A percentile compares a stretch with the other conserved stretches of the same genome.
Evolutionary conservation across 2,888 invertebrate genomes (phyloP).

Genomic region (Amphiduros pacificus): DNA sequence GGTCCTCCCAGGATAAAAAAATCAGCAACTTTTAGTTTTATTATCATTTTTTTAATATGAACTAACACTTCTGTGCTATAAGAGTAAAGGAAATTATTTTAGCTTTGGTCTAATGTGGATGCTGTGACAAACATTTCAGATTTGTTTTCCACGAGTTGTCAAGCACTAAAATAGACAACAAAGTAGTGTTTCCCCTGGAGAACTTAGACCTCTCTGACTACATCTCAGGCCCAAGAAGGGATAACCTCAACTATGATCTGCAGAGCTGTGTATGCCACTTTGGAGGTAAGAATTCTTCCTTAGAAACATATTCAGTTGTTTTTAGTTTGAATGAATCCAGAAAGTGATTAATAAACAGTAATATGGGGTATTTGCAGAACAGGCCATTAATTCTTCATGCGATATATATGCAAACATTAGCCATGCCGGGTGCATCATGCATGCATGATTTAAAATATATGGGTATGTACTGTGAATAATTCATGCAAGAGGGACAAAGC

Average conservation of each 20-base stretch:
- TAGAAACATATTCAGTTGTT: not conserved
- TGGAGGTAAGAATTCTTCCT: constrained; percentile 63
- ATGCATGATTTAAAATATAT: no score
- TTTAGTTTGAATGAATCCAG: not conserved
- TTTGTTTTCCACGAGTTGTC: constrained; percentile 69
- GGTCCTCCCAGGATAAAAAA: no score
- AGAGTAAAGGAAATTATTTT: no score
- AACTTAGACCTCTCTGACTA: constrained; percentile 64
- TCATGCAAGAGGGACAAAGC: no score
- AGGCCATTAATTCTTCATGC: not conserved
- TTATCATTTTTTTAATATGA: no score
- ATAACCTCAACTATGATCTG: constrained; percentile 64
- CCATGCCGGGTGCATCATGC: no score
- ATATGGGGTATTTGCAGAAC: not conserved
- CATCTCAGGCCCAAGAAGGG: constrained; percentile 55
- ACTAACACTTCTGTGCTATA: no score
- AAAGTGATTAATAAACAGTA: not conserved
- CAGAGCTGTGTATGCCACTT: constrained; percentile 70
- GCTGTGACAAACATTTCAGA: no score
- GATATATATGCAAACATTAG: no score
- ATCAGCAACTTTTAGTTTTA: no score
- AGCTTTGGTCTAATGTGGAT: no score
- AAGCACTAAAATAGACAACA: constrained; percentile 68
- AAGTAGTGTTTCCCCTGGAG: constrained; percentile 67
- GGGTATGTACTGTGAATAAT: no score